phyloP scores from a whole-genome alignment of 1,140 invertebrate genomes.

The Cyphomyrmex costatus region DNA sequence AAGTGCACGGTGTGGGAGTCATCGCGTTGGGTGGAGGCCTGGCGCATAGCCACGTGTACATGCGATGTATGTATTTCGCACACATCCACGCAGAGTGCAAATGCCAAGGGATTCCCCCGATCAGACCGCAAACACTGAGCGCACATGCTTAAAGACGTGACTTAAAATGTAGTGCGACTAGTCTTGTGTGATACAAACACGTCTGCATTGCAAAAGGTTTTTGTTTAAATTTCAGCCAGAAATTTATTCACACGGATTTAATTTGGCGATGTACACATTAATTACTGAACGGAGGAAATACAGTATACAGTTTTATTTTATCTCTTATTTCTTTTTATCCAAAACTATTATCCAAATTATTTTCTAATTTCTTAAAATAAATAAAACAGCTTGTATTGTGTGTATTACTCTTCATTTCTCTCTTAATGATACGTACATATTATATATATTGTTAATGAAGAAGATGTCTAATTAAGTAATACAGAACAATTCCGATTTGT shows the following conservation, averaged over 20 bases:
- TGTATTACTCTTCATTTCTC: not conserved
- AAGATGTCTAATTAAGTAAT: not conserved
- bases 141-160: conserved; percentile 2
- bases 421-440: not conserved
- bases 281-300: not conserved
- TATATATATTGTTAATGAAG: not conserved
- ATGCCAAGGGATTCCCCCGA: conserved; percentile 59
- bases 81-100: conserved; percentile 32
- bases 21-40: conserved; percentile 37
- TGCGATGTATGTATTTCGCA: conserved; percentile 5
- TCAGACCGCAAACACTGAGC: conserved; percentile 42
- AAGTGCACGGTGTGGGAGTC: conserved; percentile 33
- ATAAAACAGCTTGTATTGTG: not conserved
- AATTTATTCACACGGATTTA: conserved; percentile 5
- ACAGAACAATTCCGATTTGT: not conserved
- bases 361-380: not conserved
- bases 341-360: not conserved
- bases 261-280: not conserved
- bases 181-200: not conserved
- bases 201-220: not conserved
- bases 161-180: conserved; percentile 23
- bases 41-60: conserved; percentile 10
- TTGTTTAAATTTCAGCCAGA: conserved; percentile 7
- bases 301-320: not conserved
- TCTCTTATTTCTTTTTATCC: not conserved